These are phyloP conservation scores for Cistogaster globosa DNA, from an alignment of 2,888 invertebrate genomes.

Conservation along the genomic window DNA sequence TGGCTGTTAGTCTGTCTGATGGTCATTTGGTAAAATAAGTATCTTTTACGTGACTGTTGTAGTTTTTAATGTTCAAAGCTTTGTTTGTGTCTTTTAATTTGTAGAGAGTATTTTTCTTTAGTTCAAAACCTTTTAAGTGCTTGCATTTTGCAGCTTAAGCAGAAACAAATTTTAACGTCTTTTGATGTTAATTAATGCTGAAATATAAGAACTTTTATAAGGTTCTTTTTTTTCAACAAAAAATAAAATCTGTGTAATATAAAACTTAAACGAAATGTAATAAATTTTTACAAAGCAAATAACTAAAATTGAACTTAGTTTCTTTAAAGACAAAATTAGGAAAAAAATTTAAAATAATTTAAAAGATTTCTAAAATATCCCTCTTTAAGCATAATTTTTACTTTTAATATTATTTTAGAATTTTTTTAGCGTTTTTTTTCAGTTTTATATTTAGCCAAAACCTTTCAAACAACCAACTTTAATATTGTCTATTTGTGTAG, in stretches of 20 bases:
- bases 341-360: neutral
- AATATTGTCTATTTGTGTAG: conserved; percentile 23
- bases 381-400: too few relatives aligned
- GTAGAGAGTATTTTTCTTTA: neutral
- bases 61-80: conserved; percentile 28
- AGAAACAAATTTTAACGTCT: conserved; percentile 44
- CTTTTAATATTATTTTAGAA: neutral
- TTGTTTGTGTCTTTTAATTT: neutral
- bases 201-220: conserved; percentile 44
- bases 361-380: neutral
- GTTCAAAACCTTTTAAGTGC: conserved; percentile 70
- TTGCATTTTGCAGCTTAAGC: conserved; percentile 31
- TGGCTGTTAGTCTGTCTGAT: neutral
- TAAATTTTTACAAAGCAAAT: neutral
- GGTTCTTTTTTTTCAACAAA: neutral
- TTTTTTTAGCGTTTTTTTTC: neutral
- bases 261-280: conserved; percentile 25
- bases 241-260: conserved; percentile 4
- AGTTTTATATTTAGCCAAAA: conserved; percentile 7
- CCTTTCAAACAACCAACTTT: conserved; percentile 34
- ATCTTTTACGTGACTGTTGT: conserved; percentile 71
- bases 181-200: conserved; percentile 65
- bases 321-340: neutral
- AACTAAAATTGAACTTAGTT: neutral
- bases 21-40: conserved; percentile 62